phyloP scores from a whole-genome alignment of 2,888 invertebrate species.

The Lithophane leautieri region DNA sequence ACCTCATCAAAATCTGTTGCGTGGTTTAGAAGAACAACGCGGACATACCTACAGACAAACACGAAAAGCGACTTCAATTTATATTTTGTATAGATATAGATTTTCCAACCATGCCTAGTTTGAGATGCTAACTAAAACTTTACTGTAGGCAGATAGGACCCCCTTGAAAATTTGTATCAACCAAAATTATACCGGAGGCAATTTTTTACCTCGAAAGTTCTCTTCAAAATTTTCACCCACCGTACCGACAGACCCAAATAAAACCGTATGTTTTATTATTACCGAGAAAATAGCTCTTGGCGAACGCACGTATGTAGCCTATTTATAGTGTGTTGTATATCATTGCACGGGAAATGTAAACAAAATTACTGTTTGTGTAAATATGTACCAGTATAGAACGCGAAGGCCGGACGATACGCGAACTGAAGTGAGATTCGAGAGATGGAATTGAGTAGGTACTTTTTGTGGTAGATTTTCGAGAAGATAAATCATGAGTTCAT shows the following conservation, averaged over 20 bases:
- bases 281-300: constrained; percentile 72
- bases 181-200: not conserved
- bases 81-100: too few species aligned
- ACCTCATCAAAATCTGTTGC: too few species aligned
- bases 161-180: not conserved
- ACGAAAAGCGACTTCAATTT: too few species aligned
- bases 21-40: too few species aligned
- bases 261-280: constrained; percentile 69
- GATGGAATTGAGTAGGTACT: constrained; percentile 20
- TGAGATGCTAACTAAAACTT: not conserved
- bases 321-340: constrained; percentile 78
- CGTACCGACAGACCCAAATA: constrained; percentile 56
- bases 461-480: not conserved
- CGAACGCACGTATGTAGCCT: constrained; percentile 68
- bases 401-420: constrained; percentile 62
- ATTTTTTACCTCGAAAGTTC: constrained; percentile 6
- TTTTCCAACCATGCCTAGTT: not conserved
- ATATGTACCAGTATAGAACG: constrained; percentile 68
- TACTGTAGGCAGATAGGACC: not conserved
- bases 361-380: constrained; percentile 81
- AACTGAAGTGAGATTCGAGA: constrained; percentile 52
- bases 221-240: constrained; percentile 24
- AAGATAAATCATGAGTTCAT: not conserved
- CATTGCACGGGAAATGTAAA: constrained; percentile 81
- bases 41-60: too few species aligned